Evolutionary conservation across 2,888 invertebrate species (phyloP), one percentile per base, ranked within the genome.

Genomic region (Carabus problematicus): DNA sequence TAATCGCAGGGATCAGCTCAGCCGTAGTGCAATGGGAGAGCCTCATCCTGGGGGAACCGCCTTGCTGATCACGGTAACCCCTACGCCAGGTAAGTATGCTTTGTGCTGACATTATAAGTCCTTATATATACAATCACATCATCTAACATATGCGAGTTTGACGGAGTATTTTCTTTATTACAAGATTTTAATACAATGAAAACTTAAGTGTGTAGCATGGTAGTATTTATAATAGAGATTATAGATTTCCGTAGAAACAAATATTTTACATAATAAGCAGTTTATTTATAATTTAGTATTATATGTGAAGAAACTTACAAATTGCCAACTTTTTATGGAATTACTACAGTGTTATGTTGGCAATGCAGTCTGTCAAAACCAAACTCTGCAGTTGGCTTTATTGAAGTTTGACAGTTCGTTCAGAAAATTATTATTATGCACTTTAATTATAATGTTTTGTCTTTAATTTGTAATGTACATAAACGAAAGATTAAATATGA

Each of bases 1-100:
- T 85, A 88, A 87, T 88, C 89, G 89, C 89, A 88, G 85, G 86
- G 85, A 88, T 89, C 89, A 90, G 86, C 89, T 86, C 85, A 82
- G 84, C 85, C 89, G 84, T 78, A 84, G 90, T 90, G 90, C 90
- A 90, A 90, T 88, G 89, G 85, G 80, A 82, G 80, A 84, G n/a
- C 29, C 29, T 29, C 29, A 29, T 6, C 29, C 29, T 85, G 86
- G 85, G 83, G 85, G 83, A 84, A 85, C 86, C 84, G 83, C 86
- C 87, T 87, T 84, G 72, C 70, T 86, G 87, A 88, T 88, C 87
- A 85, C 82, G 85, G 85, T 85, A 81, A 80, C 81, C 82, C 80
- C 82, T 82, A 80, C 82, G 82, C 83, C 82, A 83, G 83, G 77
- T 77, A 76, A 77, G 77, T 77, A 77, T 77, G 77, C 74, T 76